A percentile compares a stretch with the other conserved stretches of the same genome.
Conservation (phyloP, 2,113 vertebrate species). For the Rhinopithecus roxellana region DNA sequence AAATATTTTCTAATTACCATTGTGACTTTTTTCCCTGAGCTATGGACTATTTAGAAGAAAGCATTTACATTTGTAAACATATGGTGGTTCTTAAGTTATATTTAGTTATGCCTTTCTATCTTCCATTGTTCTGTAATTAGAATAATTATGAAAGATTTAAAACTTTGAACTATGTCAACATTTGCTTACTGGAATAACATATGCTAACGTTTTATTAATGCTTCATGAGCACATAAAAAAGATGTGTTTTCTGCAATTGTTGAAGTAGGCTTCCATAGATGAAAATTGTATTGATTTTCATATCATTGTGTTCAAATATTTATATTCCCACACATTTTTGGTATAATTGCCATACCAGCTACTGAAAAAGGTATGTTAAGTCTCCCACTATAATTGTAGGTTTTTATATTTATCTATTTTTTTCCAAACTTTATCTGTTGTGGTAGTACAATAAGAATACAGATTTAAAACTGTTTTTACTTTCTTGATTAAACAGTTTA, state of each 20-base stretch:
- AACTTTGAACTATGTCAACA: background rate
- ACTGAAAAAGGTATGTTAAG: background rate
- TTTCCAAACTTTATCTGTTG: background rate
- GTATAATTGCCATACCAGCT: background rate
- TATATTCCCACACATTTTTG: background rate
- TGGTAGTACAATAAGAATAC: background rate
- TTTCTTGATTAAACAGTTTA: background rate
- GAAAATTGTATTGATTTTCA: background rate
- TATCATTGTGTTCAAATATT: background rate
- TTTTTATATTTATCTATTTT: background rate
- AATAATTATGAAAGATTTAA: background rate
- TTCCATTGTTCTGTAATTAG: background rate
- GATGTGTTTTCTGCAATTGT: background rate
- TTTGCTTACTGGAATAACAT: background rate
- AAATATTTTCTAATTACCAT: background rate
- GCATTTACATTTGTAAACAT: background rate
- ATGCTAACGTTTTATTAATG: background rate
- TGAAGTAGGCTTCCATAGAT: background rate
- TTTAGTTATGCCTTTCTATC: background rate
- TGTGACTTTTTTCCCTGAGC: background rate
- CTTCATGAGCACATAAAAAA: background rate
- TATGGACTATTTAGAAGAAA: background rate
- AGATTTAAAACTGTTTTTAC: background rate
- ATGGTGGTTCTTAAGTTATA: background rate
- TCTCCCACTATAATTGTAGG: background rate